Conservation (phyloP, 64 coral and sea anemone species). For the Porites australiensis region DNA sequence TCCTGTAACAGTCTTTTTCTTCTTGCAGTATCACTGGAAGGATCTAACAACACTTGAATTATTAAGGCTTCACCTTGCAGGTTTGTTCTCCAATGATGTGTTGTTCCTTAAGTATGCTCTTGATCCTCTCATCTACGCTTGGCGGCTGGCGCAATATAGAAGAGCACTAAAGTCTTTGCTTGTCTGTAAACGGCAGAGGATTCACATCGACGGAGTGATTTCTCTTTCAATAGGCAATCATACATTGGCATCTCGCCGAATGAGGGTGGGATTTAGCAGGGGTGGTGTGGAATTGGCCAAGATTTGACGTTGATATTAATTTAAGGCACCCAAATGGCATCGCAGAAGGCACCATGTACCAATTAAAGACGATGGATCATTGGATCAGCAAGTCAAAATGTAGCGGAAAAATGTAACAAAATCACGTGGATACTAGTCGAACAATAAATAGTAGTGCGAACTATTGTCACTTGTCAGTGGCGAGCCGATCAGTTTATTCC, state of each 20-base stretch:
- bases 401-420: too few relatives aligned
- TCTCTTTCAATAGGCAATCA: background rate
- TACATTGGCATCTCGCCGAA: background rate
- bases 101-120: slow-evolving; percentile 54
- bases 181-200: background rate
- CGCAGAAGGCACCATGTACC: too few relatives aligned
- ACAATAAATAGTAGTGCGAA: too few relatives aligned
- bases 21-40: slow-evolving; percentile 9
- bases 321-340: too few relatives aligned
- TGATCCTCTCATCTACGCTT: slow-evolving; percentile 46
- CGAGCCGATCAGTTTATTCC: too few relatives aligned
- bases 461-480: too few relatives aligned
- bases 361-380: too few relatives aligned
- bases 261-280: background rate
- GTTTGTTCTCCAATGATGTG: background rate
- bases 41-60: background rate
- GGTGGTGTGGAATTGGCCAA: background rate
- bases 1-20: background rate
- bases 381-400: too few relatives aligned
- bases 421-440: too few relatives aligned
- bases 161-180: slow-evolving; percentile 29
- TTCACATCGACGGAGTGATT: background rate
- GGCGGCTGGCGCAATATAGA: slow-evolving; percentile 36
- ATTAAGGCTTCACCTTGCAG: background rate
- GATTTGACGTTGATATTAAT: too few relatives aligned